These are phyloP conservation scores for Clinocottus analis DNA, from an alignment of 2,113 vertebrate genomes.

Conservation along the genomic window DNA sequence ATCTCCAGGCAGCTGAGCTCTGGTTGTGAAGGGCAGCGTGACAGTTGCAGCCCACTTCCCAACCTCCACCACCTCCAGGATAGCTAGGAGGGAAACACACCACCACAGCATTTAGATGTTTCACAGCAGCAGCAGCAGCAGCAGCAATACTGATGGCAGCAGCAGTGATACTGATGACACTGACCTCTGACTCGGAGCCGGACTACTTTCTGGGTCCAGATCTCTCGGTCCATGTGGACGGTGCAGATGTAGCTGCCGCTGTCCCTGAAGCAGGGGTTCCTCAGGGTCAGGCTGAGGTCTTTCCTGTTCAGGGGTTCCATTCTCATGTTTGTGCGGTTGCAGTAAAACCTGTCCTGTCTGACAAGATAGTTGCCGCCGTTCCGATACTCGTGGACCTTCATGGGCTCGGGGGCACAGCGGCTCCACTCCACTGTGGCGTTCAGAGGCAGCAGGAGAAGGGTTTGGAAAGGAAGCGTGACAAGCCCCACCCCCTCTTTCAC, in stretches of 20 bases:
- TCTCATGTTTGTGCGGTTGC: neutral
- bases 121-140: neutral
- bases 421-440: neutral
- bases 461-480: neutral
- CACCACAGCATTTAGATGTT: neutral
- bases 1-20: neutral
- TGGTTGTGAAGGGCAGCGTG: neutral
- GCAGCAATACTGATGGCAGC: neutral
- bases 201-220: neutral
- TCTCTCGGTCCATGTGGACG: neutral
- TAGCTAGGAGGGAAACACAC: neutral
- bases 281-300: constrained; percentile 9
- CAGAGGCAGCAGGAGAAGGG: neutral
- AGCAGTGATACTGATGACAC: neutral
- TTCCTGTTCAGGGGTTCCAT: neutral
- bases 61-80: neutral
- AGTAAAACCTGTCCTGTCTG: neutral
- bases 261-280: neutral
- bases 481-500: neutral
- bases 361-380: neutral
- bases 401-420: neutral
- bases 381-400: neutral
- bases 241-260: neutral
- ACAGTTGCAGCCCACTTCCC: neutral
- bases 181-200: neutral